These are phyloP conservation scores for Gerris lacustris DNA, from an alignment of 2,888 invertebrate species.

Conservation along the genomic window DNA sequence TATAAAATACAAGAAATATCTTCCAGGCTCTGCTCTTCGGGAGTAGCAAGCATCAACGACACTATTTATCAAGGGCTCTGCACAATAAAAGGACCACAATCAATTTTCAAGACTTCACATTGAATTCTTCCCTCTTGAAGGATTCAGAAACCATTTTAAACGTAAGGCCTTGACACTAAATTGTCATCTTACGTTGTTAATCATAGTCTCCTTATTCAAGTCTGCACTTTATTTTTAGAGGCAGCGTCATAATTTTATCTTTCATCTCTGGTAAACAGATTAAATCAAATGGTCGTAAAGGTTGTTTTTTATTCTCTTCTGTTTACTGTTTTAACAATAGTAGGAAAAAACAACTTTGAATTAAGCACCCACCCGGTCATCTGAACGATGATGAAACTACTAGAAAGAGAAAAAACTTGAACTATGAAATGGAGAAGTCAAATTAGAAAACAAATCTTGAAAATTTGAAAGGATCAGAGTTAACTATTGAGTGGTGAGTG, in stretches of 20 bases:
- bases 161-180: neutral
- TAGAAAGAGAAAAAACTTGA: no score
- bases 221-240: no score
- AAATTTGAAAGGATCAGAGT: no score
- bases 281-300: no score
- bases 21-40: neutral
- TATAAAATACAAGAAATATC: constrained; percentile 3
- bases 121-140: neutral
- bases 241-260: neutral
- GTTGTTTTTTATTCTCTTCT: no score
- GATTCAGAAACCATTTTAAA: neutral
- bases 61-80: neutral
- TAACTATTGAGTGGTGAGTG: no score
- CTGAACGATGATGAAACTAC: no score
- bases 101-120: neutral
- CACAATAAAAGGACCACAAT: constrained; percentile 5
- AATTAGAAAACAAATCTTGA: no score
- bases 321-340: no score
- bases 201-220: neutral
- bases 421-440: no score
- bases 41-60: neutral
- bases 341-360: no score
- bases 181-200: neutral
- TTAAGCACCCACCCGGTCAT: no score
- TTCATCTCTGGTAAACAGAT: neutral